Conservation (phyloP, 2,113 vertebrate species). For the Greenwoodochromis staneri region DNA sequence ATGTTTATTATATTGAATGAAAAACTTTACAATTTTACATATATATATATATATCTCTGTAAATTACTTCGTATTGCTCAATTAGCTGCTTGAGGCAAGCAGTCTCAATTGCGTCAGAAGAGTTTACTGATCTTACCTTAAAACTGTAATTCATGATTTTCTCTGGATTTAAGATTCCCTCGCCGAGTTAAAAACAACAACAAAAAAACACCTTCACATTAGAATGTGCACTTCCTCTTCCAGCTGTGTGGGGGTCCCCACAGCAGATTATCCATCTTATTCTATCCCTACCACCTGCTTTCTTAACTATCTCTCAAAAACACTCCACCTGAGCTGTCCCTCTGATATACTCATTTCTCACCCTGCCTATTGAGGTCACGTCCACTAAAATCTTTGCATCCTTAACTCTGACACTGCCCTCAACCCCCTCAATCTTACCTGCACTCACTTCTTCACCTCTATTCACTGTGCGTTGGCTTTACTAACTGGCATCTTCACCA, state of each 20-base stretch:
- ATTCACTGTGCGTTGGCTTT: background rate
- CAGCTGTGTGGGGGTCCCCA: background rate
- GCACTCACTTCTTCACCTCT: background rate
- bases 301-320: background rate
- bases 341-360: background rate
- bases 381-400: background rate
- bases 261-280: background rate
- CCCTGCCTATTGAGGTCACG: background rate
- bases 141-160: background rate
- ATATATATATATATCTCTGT: background rate
- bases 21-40: background rate
- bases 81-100: background rate
- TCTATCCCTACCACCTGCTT: background rate
- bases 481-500: background rate
- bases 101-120: background rate
- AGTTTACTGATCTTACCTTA: background rate
- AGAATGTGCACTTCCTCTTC: background rate
- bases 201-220: background rate
- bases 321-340: background rate
- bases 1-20: background rate
- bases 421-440: background rate
- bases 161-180: background rate
- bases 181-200: accelerated
- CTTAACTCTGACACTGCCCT: background rate
- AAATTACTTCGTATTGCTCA: background rate